phyloP scores from a whole-genome alignment of 2,888 invertebrate genomes.

The Mimumesa dahlbomi region DNA sequence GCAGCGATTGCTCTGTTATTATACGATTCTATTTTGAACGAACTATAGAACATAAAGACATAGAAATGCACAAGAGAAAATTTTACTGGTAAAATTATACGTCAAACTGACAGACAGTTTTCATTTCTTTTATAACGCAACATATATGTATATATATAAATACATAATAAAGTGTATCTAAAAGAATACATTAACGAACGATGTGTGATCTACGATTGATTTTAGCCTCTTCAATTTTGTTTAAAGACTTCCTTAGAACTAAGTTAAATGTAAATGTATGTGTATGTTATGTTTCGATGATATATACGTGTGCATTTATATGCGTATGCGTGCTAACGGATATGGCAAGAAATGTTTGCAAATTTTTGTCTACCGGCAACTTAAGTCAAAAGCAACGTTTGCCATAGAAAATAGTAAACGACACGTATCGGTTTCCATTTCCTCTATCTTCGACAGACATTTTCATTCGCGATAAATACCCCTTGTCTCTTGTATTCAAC shows the following conservation, averaged over 20 bases:
- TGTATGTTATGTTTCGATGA: constrained; percentile 30
- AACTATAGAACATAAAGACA: background rate
- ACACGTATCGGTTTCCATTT: background rate
- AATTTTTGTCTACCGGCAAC: constrained; percentile 14
- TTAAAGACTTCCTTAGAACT: constrained; percentile 35
- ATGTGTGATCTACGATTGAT: constrained; percentile 3
- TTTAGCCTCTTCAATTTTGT: constrained; percentile 46
- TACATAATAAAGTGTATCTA: constrained; percentile 14
- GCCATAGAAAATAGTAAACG: background rate
- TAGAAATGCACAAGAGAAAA: background rate
- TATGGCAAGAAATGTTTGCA: constrained; percentile 57
- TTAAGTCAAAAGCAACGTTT: constrained; percentile 8
- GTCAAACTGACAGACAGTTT: background rate
- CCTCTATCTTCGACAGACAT: background rate
- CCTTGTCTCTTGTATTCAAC: too few relatives aligned
- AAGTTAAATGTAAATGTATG: constrained; percentile 32
- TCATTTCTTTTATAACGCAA: background rate
- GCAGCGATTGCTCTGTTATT: too few relatives aligned
- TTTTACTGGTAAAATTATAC: constrained; percentile 7
- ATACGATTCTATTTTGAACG: background rate
- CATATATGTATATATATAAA: constrained; percentile 22
- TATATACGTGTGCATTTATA: constrained; percentile 16
- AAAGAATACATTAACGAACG: constrained; percentile 24
- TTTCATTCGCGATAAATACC: too few relatives aligned
- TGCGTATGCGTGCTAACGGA: constrained; percentile 28